Base-by-base conservation (phyloP, 2,888 invertebrate species). In the Caenorhabditis angaria region DNA sequence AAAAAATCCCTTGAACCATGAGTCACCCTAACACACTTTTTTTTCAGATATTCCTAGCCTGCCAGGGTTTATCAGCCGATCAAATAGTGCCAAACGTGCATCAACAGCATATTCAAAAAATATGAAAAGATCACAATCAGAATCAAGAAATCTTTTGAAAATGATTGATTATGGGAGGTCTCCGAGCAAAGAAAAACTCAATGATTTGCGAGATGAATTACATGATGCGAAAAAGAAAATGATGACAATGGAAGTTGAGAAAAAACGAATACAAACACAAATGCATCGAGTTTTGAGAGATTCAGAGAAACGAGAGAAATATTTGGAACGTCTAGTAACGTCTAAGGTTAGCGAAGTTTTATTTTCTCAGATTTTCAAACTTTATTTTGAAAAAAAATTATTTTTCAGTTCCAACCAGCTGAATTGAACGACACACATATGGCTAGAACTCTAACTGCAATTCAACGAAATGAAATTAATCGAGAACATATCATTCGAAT, bases 351-450 rank as follows among this genome's bases (percentile, higher is more conserved):
- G n/a, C n/a, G n/a, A n/a, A n/a, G n/a, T n/a, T n/a, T n/a, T n/a
- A n/a, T n/a, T n/a, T n/a, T n/a, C n/a, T n/a, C n/a, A n/a, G n/a
- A n/a, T n/a, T n/a, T n/a, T n/a, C n/a, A n/a, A n/a, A n/a, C n/a
- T n/a, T n/a, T n/a, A 28, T 54, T 27, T 27, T 41, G 12, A 47
- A 24, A 0, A 28, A 12, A 12, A 28, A 24, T 51, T 25, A n/a
- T 14, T 51, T 73, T 78, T 27, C 59, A 78, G 78, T 78, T 73
- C 61, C 76, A 76, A 59, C 78, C 78, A 50, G 72, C 78, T 25
- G 78, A 76, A 32, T 32, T 78, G 53, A 76, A 78, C 41, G 76
- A 78, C 53, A 76, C 78, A 1, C 68, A 78, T 32, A 57, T 78
- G 67, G 78, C 78, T 4, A 60, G 70, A 35, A 78, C 78, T 2